Base-by-base conservation (phyloP, 2,888 invertebrate species). In the Acrocyrtus sp. region DNA sequence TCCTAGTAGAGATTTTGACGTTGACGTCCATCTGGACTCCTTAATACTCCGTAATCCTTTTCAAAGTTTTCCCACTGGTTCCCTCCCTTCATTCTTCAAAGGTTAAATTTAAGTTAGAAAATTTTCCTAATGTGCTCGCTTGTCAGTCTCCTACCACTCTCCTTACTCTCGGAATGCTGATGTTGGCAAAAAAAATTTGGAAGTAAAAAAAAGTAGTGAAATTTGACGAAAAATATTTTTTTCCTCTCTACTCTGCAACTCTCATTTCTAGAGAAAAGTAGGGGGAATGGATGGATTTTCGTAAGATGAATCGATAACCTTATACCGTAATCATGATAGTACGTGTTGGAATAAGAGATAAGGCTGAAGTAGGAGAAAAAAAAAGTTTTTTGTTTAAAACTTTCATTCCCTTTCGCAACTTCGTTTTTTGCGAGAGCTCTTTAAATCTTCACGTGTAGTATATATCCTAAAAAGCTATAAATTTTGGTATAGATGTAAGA, bases 11-110 rank as follows among this genome's bases (percentile, higher is more conserved):
- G 60, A 34, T 19, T 29, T 47, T 70, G 69, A 70, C 69, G 56
- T 62, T 62, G 69, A 70, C 63, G 70, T 51, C 70, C 70, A 63
- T 63, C 63, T 65, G 57, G 50, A 17, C 58, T 53, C 51, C 22
- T 51, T 67, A 67, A 58, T 68, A 43, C 67, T 63, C 17, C 22
- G 53, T 63, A 72, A 72, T 65, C 70, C 63, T 45, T 54, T 58
- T 29, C 41, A 68, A 60, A 60, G 53, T 53, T 68, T 57, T 67
- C 58, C 58, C 60, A 51, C 43, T 24, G 50, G 48, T 19, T 58
- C 39, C 19, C 34, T 45, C 53, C 26, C 43, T 58, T 67, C 43
- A 22, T 19, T 57, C 56, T 66, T 56, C 56, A 66, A 66, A 65
- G 39, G 66, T 56, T 66, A 29, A 47, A 66, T 48, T 57, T 22